These are phyloP conservation scores for Vesta saturnalis DNA, from an alignment of 2,888 invertebrate genomes.

Conservation along the genomic window DNA sequence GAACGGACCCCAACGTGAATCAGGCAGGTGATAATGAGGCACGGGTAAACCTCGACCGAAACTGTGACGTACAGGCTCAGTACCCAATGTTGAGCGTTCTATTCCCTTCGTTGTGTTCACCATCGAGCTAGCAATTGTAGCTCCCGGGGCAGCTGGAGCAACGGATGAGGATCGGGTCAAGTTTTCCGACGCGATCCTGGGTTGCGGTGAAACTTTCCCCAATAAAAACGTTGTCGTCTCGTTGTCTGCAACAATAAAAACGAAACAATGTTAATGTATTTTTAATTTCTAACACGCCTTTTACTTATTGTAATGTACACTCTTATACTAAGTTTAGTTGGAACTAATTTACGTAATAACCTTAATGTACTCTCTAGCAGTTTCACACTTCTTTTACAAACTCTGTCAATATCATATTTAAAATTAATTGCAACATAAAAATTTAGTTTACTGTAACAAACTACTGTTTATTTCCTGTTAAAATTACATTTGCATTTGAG, in stretches of 20 bases:
- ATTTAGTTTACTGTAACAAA: background rate
- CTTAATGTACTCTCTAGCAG: background rate
- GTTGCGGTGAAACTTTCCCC: slow-evolving; percentile 37
- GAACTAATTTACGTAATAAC: background rate
- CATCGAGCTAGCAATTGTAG: slow-evolving; percentile 30
- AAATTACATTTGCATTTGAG: no score
- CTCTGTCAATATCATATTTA: background rate
- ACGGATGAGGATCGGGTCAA: slow-evolving; percentile 32
- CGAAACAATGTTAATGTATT: slow-evolving; percentile 22
- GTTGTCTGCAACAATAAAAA: slow-evolving; percentile 45
- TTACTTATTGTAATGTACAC: slow-evolving; percentile 16
- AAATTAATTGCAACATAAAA: background rate
- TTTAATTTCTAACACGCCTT: slow-evolving; percentile 18
- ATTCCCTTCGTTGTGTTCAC: slow-evolving; percentile 23
- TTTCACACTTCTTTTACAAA: background rate
- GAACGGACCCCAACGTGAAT: slow-evolving; percentile 70
- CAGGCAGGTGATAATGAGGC: slow-evolving; percentile 62
- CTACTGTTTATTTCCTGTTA: background rate
- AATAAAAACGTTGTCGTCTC: slow-evolving; percentile 43
- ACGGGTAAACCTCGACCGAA: slow-evolving; percentile 52
- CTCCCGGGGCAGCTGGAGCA: slow-evolving; percentile 21
- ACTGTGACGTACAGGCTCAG: slow-evolving; percentile 51
- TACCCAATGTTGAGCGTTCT: slow-evolving; percentile 27
- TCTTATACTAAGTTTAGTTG: background rate
- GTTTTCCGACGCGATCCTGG: slow-evolving; percentile 31